phyloP scores from a whole-genome alignment of 2,888 invertebrate species.

The Branchipolynoe longqiensis region DNA sequence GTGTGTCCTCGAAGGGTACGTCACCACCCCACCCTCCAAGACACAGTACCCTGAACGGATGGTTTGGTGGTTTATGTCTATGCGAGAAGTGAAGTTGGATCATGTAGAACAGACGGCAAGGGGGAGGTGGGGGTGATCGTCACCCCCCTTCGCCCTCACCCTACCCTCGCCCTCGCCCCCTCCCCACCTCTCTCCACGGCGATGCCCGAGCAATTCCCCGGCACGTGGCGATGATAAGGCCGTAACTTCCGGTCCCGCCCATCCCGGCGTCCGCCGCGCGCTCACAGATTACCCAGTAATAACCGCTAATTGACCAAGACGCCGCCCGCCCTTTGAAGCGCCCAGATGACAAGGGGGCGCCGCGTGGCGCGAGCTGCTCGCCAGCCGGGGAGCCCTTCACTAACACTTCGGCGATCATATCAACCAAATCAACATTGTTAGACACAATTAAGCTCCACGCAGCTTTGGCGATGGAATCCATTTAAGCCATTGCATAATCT shows the following conservation, averaged over 20 bases:
- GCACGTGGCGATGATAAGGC: conserved; percentile 32
- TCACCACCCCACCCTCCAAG: too few relatives aligned
- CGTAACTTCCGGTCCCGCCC: conserved; percentile 40
- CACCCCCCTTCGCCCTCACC: not conserved
- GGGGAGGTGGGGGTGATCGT: not conserved
- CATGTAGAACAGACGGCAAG: not conserved
- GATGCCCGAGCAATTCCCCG: not conserved
- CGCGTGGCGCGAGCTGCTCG: conserved; percentile 21
- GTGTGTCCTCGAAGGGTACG: too few relatives aligned
- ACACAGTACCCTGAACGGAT: too few relatives aligned
- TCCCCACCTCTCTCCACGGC: conserved; percentile 6
- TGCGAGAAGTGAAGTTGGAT: too few relatives aligned
- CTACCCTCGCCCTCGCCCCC: not conserved
- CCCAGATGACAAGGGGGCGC: not conserved
- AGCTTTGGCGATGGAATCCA: too few relatives aligned
- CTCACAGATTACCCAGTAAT: conserved; percentile 3
- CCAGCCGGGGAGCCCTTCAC: not conserved
- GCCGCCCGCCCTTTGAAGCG: conserved; percentile 24
- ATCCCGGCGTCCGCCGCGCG: not conserved
- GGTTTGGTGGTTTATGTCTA: too few relatives aligned
- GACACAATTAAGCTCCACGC: too few relatives aligned
- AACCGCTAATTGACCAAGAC: conserved; percentile 46
- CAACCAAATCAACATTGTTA: too few relatives aligned
- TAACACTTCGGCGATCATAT: too few relatives aligned
- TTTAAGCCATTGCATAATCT: too few relatives aligned